phyloP scores from a whole-genome alignment of 92 coral and sea anemone genomes.

The Paramuricea clavata region DNA sequence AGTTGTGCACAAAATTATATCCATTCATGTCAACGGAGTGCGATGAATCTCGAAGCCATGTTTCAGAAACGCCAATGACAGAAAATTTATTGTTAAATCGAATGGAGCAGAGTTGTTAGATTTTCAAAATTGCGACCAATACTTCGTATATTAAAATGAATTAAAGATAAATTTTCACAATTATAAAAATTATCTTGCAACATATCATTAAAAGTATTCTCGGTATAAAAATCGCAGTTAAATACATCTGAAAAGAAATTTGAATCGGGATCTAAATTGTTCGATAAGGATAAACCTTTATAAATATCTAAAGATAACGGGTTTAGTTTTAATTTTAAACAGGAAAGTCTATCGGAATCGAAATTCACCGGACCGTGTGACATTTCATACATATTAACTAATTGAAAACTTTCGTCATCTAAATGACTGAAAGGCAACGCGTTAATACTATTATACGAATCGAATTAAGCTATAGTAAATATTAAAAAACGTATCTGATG shows the following conservation, averaged over 20 bases:
- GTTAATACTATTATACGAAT: too few species aligned
- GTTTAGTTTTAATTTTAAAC: too few species aligned
- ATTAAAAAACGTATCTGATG: too few species aligned
- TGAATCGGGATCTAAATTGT: conserved; percentile 37
- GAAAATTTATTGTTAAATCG: too few species aligned
- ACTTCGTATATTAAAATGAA: conserved; percentile 12
- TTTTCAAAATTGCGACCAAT: background rate
- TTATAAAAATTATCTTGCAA: background rate
- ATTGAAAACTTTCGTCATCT: too few species aligned
- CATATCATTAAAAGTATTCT: background rate
- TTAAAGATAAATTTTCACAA: background rate
- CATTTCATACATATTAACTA: conserved; percentile 8
- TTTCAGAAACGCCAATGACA: too few species aligned
- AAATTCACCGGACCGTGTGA: background rate
- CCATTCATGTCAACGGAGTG: too few species aligned
- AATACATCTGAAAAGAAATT: conserved; percentile 12
- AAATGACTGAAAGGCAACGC: conserved; percentile 3
- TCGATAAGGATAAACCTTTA: conserved; percentile 1
- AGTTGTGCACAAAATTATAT: too few species aligned
- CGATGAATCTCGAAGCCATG: too few species aligned
- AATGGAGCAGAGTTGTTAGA: too few species aligned
- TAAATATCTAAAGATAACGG: too few species aligned
- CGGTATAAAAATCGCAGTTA: conserved; percentile 28
- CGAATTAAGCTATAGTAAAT: too few species aligned
- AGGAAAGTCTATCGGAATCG: background rate